Percentiles rank a stretch among this genome's conserved stretches.
phyloP scores from a whole-genome alignment of 2,797 vertebrate genomes.

The Dromococcyx pavoninus region DNA sequence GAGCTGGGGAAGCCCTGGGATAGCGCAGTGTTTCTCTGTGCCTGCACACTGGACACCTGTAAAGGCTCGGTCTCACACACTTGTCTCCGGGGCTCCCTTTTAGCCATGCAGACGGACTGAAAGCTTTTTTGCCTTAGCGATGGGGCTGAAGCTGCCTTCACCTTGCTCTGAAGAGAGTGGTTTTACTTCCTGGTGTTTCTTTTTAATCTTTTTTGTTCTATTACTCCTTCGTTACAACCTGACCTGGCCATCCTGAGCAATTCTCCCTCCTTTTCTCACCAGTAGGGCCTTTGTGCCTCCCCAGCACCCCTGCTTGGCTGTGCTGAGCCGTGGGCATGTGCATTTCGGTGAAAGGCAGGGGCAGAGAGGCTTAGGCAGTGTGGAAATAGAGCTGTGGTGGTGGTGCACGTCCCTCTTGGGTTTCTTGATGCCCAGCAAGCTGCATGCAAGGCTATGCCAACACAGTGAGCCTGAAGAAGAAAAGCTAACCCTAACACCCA shows the following conservation, averaged over 20 bases:
- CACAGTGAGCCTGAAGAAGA: not conserved
- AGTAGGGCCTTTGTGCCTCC: not conserved
- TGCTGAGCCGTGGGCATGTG: accelerated
- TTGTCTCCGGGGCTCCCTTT: not conserved
- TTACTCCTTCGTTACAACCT: not conserved
- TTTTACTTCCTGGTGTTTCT: not conserved
- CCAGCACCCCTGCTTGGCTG: not conserved
- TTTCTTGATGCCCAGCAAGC: not conserved
- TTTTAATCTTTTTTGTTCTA: not conserved
- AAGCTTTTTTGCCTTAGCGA: not conserved
- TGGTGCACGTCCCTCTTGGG: accelerated
- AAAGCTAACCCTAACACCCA: not conserved
- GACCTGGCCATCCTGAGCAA: not conserved
- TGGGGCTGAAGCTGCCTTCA: not conserved
- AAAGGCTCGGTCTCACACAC: accelerated
- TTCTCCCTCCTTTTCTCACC: not conserved
- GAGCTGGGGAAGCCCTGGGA: not conserved
- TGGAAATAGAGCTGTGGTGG: accelerated
- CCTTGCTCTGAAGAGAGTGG: not conserved
- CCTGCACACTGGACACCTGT: not conserved
- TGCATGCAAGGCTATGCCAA: not conserved
- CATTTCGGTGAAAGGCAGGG: not conserved
- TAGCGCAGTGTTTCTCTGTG: not conserved
- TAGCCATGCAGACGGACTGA: not conserved
- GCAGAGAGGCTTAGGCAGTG: not conserved